Evolutionary conservation across 2,888 invertebrate genomes (phyloP), one percentile per base, ranked within the genome.

Genomic region (Maniola hyperantus): DNA sequence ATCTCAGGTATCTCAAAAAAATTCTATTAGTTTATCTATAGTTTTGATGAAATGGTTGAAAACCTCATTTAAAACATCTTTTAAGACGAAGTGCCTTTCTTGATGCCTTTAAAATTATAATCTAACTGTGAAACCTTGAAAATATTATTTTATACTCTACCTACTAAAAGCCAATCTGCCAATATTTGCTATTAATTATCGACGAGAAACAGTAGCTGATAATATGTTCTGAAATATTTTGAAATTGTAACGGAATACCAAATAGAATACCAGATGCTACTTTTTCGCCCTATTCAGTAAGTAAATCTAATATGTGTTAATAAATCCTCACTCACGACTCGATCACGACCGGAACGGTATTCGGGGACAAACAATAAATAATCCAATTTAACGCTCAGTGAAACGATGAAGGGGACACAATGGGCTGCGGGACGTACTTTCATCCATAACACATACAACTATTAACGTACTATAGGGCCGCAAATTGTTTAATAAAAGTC

Each of bases 341-440:
- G 61, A 76, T 79, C 79, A 79, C 76, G 77, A 80, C 66, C 77
- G 77, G 76, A 81, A 82, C 83, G 82, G 76, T 73, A 72, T 74
- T 73, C 65, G 66, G 72, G 69, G 73, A 79, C 77, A 78, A 80
- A 81, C 80, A 81, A 78, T 79, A 75, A 77, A 77, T 80, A 76
- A 80, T 80, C 80, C 76, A 81, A 80, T 83, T 83, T 79, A 79
- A 85, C 82, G 80, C 79, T 81, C 73, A 78, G 71, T 70, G 75
- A 73, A 72, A 68, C 73, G 73, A 71, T 73, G 74, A 64, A 54
- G 50, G 50, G 51, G 60, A 64, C 36, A 64, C 71, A 66, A 67
- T 54, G 64, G 51, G 58, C 39, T 26, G 59, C 58, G 65, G 64
- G 59, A 60, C n/a, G 53, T 62, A 66, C 63, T 65, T 68, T 58